Base-by-base conservation (phyloP, 2,797 vertebrate genomes). In the Halcyon badia region DNA sequence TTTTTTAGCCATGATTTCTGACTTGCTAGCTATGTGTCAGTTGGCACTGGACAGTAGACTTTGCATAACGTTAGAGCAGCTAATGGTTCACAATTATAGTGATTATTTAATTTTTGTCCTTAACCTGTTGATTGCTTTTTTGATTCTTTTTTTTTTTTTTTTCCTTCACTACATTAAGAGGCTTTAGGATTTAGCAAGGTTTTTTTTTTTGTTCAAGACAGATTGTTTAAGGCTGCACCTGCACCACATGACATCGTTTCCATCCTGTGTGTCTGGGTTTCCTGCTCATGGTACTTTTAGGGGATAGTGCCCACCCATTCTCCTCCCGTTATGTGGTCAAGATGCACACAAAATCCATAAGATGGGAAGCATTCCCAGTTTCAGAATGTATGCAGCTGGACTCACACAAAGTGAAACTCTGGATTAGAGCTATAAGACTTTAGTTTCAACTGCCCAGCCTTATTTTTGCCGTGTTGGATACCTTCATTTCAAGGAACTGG, bases 211-310 rank as follows among this genome's bases (percentile, higher is more conserved):
- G 51, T 41, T 31, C 25, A 52, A 30, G 39, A 16, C 14, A 26
- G 35, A 4, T 52, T 70, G 18, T 31, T 66, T 20, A 72, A 76
- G 41, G 72, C 66, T 88, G 61, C 17, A 72, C 28, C 25, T 89
- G 41, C 7, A 1, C 6, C 51, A 33, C 5, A 2, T 48, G 65
- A 12, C 0, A 0, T 41, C 0, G 0, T 71, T 71, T 77, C 30
- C n/a, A 12, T 33, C 20, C 9, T 46, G 10, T 22, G 31, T 71
- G 52, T 31, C n/a, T 57, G 16, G 57, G 35, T 75, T 83, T 73
- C 31, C 62, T 69, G 64, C 26, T 19, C 0, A 0, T 56, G 62
- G 12, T 26, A 6, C 7, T 73, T 73, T 20, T 16, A 46, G 30
- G 33, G 30, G 20, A 25, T 7, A 17, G 17, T 72, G 58, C 30